Conservation (phyloP, 2,797 vertebrate genomes). For the Sphenodon punctatus region DNA sequence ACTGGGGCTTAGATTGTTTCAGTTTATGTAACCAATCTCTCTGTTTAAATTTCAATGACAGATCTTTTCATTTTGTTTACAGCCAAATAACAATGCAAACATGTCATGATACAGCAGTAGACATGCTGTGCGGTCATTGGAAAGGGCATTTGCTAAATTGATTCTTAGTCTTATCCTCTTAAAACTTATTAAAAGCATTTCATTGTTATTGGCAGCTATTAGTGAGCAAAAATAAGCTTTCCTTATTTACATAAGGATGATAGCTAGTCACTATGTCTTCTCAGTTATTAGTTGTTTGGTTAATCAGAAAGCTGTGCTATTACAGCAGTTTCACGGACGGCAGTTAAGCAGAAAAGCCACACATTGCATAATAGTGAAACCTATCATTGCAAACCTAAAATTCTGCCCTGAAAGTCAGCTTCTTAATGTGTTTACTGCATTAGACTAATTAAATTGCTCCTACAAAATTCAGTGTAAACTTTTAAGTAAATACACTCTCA, state of each 20-base stretch:
- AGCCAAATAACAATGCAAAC: constrained; percentile 68
- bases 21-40: constrained; percentile 72
- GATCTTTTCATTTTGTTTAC: constrained; percentile 76
- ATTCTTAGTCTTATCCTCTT: constrained; percentile 54
- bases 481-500: constrained; percentile 16
- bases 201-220: constrained; percentile 46
- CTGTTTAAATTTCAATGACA: constrained; percentile 68
- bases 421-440: constrained; percentile 62
- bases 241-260: constrained; percentile 63
- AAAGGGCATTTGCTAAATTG: constrained; percentile 36
- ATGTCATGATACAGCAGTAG: constrained; percentile 38
- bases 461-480: constrained; percentile 63
- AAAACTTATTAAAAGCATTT: constrained; percentile 67
- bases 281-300: constrained; percentile 61
- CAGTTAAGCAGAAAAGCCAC: constrained; percentile 53
- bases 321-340: constrained; percentile 30
- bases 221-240: constrained; percentile 54
- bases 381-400: constrained; percentile 51
- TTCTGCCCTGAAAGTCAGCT: constrained; percentile 43
- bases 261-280: constrained; percentile 27
- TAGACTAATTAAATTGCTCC: constrained; percentile 46
- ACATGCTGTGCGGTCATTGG: constrained; percentile 50
- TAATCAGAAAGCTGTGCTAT: constrained; percentile 60
- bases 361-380: constrained; percentile 26
- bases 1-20: constrained; percentile 54